Evolutionary conservation across 2,113 vertebrate genomes (phyloP).

Genomic region (Corythornis cristatus): DNA sequence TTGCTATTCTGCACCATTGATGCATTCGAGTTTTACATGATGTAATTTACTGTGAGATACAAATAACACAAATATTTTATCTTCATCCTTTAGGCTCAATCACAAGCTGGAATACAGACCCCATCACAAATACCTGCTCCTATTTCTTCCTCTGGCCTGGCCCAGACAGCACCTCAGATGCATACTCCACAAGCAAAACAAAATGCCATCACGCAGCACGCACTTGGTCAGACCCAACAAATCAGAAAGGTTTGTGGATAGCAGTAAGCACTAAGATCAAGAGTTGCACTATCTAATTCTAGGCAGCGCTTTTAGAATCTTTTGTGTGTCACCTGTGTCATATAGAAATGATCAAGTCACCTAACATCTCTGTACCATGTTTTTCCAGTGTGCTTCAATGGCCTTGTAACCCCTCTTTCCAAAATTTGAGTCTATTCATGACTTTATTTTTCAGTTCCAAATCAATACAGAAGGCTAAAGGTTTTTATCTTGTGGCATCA

Average conservation of each 20-base stretch:
- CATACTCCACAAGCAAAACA: constrained; percentile 76
- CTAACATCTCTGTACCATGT: neutral
- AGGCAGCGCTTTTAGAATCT: constrained; percentile 2
- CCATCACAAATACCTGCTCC: constrained; percentile 75
- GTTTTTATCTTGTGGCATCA: neutral
- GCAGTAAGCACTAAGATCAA: neutral
- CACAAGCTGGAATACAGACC: constrained; percentile 72
- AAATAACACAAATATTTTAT: constrained; percentile 51
- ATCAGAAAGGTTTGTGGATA: constrained; percentile 82
- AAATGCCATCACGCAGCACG: constrained; percentile 74
- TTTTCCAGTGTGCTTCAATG: neutral
- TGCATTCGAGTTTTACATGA: neutral
- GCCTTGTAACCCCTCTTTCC: neutral
- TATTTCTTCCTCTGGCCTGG: constrained; percentile 71
- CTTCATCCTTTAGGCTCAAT: constrained; percentile 68
- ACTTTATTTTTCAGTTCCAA: neutral
- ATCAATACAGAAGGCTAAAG: neutral
- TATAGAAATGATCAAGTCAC: neutral
- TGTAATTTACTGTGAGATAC: neutral
- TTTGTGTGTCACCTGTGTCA: neutral
- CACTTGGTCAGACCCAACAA: constrained; percentile 76
- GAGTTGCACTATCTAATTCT: neutral
- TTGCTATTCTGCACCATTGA: neutral
- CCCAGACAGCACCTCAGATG: constrained; percentile 76
- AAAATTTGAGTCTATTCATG: neutral